Evolutionary conservation across 1,140 invertebrate genomes (phyloP), one percentile per base, ranked within the genome.

Genomic region (Drosophila ambigua): DNA sequence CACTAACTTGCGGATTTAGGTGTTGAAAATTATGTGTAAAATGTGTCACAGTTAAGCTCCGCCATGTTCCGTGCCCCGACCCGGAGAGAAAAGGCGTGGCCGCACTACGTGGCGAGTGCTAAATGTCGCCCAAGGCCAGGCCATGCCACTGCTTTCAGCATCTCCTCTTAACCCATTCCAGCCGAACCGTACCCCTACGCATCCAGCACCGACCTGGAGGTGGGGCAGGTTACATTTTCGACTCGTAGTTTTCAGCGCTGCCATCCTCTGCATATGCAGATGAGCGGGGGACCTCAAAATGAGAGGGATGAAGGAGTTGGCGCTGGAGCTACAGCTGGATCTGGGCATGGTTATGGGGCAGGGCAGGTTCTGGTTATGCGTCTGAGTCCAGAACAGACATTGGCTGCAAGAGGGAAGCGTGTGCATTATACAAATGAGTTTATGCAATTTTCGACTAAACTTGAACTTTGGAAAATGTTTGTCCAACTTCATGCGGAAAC

Each of bases 21-120:
- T 87, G 82, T 79, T 88, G 83, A 87, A 87, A 87, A 87, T 87
- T 87, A 87, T 87, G 82, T 87, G 82, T 76, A 87, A 87, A 87
- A 87, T 87, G 82, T 87, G 82, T 87, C 82, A 87, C 75, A 87
- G 74, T 63, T 87, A 87, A 87, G 82, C 82, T 85, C 66, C 80
- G 71, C 66, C 80, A 69, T 79, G 77, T 64, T 64, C 59, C 49
- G 15, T 35, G 71, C 58, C 53, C 31, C 31, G 20, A 24, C 49
- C 46, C 28, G 69, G 16, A 74, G 41, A 41, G 41, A 41, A 44
- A 50, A 49, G 57, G 73, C 57, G 43, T 55, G 41, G 44, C 31
- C 31, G 59, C 45, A 69, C 57, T 75, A 77, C 64, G 65, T 82
- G 78, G 60, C 66, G 62, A 76, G 75, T 82, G 67, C 63, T 79